Conservation (phyloP, 2,113 vertebrate species). For the Podilymbus podiceps region DNA sequence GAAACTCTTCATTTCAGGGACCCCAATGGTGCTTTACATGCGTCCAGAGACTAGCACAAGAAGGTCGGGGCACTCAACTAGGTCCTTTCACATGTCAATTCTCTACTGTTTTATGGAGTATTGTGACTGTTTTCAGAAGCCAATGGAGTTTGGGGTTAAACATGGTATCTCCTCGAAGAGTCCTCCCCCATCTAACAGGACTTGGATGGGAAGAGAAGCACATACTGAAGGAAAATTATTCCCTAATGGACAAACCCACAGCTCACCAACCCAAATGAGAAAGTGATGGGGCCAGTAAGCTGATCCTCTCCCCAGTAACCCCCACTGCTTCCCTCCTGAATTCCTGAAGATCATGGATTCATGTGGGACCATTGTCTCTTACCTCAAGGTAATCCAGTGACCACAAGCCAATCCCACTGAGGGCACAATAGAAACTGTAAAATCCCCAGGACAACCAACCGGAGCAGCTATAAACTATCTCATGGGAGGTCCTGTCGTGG, state of each 20-base stretch:
- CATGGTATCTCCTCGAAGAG: not conserved
- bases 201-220: not conserved
- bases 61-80: not conserved
- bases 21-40: not conserved
- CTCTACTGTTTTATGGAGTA: not conserved
- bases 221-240: not conserved
- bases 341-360: not conserved
- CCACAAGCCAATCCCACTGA: not conserved
- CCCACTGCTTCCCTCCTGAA: not conserved
- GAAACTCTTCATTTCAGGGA: not conserved
- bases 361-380: accelerated
- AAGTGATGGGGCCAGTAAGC: not conserved
- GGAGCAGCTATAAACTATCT: not conserved
- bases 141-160: not conserved
- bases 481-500: not conserved
- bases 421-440: not conserved
- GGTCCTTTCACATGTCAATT: not conserved
- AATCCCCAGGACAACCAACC: not conserved
- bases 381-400: not conserved
- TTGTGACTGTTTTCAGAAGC: not conserved
- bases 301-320: not conserved
- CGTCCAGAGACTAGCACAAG: not conserved
- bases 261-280: not conserved
- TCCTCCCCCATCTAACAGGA: not conserved
- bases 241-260: not conserved